Evolutionary conservation across 30 jellyfish, hydroid and myxozoan genomes (phyloP), one percentile per base, ranked within the genome.

Genomic region (Nemopilema nomurai): DNA sequence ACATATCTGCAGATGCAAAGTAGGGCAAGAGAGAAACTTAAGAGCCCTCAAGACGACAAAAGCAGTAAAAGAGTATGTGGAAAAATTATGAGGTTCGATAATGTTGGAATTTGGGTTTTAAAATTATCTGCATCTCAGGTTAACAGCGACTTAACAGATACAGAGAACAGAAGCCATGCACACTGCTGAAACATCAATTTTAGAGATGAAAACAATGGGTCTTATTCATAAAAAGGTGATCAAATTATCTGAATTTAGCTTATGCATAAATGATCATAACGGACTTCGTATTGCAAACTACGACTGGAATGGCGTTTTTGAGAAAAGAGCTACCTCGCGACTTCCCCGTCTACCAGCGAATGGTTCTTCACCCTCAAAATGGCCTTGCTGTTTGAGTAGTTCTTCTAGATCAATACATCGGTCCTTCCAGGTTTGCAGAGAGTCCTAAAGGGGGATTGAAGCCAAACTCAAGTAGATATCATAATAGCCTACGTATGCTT

Each of bases 391-490:
- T 19, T 67, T 67, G 22, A 86, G 81, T 69, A 68, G 90, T 7
- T 86, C 96, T 62, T 86, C 90, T 1, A 86, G 76, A 17, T 86
- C 96, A 21, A 30, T 69, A 41, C 96, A 86, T 63, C 96, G 33
- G 30, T 86, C 96, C 57, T 86, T 78, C 96, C 96, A 86, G 4
- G 89, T 67, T 4, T 23, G 87, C 33, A 86, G 96, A 0, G 96
- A 76, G 26, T 86, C 90, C 96, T 86, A 19, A 51, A 62, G 71
- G 21, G 21, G 24, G 20, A 26, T 49, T 28, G 26, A 0, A 31
- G 17, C 1, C 18, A 24, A 28, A 4, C 27, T 71, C 4, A 71
- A 71, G 13, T 32, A 8, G 57, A 27, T 0, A 3, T 41, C 57
- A 13, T 41, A 41, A 41, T 41, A 41, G 13, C 9, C 57, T 28